These are phyloP conservation scores for Lepetodrilus schrolli DNA, from an alignment of 2,888 invertebrate species.

Conservation along the genomic window DNA sequence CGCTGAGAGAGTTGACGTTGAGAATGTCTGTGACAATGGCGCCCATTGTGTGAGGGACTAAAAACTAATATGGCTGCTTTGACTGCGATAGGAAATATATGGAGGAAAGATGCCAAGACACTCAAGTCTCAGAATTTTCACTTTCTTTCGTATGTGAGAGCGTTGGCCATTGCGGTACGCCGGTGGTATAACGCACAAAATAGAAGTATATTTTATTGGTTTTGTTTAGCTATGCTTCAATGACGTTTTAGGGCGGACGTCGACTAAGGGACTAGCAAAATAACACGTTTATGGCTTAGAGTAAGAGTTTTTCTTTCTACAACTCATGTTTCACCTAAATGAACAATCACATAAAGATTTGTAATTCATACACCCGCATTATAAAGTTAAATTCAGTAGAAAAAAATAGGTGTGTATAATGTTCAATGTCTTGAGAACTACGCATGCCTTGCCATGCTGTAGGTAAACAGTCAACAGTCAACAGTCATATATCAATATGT, in stretches of 20 bases:
- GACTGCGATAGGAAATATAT: neutral
- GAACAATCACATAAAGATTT: too few species aligned
- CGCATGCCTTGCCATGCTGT: too few species aligned
- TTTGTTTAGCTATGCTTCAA: neutral
- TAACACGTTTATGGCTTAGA: too few species aligned
- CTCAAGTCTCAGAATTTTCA: neutral
- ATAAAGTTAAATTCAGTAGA: too few species aligned
- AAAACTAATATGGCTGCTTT: neutral
- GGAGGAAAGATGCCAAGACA: neutral
- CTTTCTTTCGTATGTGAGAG: neutral
- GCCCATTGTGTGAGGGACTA: neutral
- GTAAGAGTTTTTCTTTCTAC: too few species aligned
- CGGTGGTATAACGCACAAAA: neutral
- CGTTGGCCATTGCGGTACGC: neutral
- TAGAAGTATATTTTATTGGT: neutral
- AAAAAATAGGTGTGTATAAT: too few species aligned
- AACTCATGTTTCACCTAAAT: too few species aligned
- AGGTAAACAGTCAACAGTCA: too few species aligned
- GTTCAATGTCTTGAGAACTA: too few species aligned
- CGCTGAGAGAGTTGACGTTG: neutral
- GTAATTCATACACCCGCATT: too few species aligned
- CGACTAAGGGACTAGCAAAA: too few species aligned
- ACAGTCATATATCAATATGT: too few species aligned
- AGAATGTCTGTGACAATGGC: neutral
- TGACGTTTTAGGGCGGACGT: neutral